These are phyloP conservation scores for Hoplodrina ambigua DNA, from an alignment of 2,888 invertebrate genomes.

Conservation along the genomic window DNA sequence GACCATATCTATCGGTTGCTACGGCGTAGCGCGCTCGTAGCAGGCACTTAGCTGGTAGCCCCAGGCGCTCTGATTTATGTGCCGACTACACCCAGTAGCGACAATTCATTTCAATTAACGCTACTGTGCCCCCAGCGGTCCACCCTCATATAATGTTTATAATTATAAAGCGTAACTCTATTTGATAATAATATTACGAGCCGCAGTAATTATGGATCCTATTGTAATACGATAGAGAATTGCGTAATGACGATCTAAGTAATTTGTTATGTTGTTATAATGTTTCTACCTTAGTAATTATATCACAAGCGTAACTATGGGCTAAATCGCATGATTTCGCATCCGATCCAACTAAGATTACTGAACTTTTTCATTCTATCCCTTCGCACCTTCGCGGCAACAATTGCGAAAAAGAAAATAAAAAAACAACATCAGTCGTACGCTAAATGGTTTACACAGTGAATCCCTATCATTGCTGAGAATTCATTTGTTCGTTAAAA, in stretches of 20 bases:
- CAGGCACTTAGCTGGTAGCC: conserved; percentile 89
- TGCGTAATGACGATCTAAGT: not conserved
- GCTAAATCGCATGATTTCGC: not conserved
- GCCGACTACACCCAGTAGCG: conserved; percentile 83
- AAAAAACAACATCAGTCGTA: conserved; percentile 69
- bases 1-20: conserved; percentile 66
- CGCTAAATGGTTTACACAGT: conserved; percentile 82
- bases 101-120: conserved; percentile 91
- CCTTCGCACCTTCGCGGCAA: conserved; percentile 1
- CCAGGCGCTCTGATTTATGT: conserved; percentile 89
- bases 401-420: conserved; percentile 38
- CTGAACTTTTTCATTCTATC: conserved; percentile 36
- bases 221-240: not conserved
- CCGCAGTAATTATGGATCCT: conserved; percentile 18
- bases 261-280: too few species aligned
- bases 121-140: conserved; percentile 77
- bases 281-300: too few species aligned
- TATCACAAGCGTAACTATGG: too few species aligned
- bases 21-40: conserved; percentile 73
- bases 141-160: conserved; percentile 65
- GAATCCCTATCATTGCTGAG: conserved; percentile 83
- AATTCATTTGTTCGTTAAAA: conserved; percentile 87
- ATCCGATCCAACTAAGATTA: conserved; percentile 2
- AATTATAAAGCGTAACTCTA: conserved; percentile 67
- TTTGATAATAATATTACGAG: conserved; percentile 37